A percentile compares a stretch with the other conserved stretches of the same genome.
phyloP scores from a whole-genome alignment of 2,113 vertebrate species.

The Lethenteron reissneri region DNA sequence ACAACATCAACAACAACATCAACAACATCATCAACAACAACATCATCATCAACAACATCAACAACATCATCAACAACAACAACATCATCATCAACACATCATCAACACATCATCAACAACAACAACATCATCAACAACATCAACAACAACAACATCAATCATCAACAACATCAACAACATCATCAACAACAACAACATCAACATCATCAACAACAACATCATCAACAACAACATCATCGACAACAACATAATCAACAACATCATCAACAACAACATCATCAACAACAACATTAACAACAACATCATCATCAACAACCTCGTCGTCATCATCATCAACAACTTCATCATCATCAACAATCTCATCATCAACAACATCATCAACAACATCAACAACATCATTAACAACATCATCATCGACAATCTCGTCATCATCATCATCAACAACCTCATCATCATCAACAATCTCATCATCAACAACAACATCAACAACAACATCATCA shows the following conservation, averaged over 20 bases:
- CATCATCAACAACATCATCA: neutral
- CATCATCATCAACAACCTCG: too few species aligned
- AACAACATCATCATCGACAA: neutral
- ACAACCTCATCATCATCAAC: neutral
- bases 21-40: neutral
- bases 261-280: too few species aligned
- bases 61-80: neutral
- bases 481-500: neutral
- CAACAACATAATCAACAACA: too few species aligned
- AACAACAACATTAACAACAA: too few species aligned
- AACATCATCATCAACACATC: neutral
- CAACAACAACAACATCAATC: too few species aligned
- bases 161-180: neutral
- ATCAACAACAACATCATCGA: too few species aligned
- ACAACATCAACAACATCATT: neutral
- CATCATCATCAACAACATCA: neutral
- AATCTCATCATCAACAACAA: neutral
- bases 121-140: too few species aligned
- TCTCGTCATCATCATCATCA: neutral
- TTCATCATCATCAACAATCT: too few species aligned
- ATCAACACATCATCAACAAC: too few species aligned
- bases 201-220: too few species aligned
- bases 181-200: neutral
- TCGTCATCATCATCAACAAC: too few species aligned
- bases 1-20: neutral